Percentiles rank a stretch among this genome's conserved stretches.
Evolutionary conservation across 2,888 invertebrate species (phyloP).

Genomic region (Dynastes hyllus): DNA sequence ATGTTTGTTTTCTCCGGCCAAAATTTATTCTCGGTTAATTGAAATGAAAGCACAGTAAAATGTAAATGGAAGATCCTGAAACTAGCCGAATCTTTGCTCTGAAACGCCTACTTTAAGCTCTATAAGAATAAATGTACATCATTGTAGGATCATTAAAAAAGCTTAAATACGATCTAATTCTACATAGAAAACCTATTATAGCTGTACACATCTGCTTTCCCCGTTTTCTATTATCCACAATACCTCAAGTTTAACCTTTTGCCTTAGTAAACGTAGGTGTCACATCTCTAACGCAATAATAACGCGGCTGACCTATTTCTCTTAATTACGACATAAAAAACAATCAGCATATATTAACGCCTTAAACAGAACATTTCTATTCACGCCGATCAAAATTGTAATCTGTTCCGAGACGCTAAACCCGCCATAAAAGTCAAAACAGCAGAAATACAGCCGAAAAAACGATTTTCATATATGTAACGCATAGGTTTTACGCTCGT

Average conservation of each 20-base stretch:
- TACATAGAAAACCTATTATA: no score
- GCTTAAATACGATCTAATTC: no score
- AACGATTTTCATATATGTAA: background rate
- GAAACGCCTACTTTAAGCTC: no score
- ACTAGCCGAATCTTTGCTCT: no score
- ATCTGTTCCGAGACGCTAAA: background rate
- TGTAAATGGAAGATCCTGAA: no score
- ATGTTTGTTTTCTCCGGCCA: no score
- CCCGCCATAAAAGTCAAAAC: background rate
- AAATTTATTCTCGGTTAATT: no score
- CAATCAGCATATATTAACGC: slow-evolving; percentile 14
- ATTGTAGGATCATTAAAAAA: no score
- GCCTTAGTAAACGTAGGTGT: no score
- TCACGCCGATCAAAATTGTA: background rate
- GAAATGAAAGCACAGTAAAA: no score
- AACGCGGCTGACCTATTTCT: background rate
- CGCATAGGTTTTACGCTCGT: background rate
- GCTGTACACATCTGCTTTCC: background rate
- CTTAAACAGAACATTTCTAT: no score
- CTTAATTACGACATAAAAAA: slow-evolving; percentile 4
- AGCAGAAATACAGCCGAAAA: background rate
- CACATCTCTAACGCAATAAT: background rate
- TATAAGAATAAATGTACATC: no score
- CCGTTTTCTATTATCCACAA: background rate
- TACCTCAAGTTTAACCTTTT: background rate